Evolutionary conservation across 2,888 invertebrate genomes (phyloP).

Genomic region (Esperia sulphurella): DNA sequence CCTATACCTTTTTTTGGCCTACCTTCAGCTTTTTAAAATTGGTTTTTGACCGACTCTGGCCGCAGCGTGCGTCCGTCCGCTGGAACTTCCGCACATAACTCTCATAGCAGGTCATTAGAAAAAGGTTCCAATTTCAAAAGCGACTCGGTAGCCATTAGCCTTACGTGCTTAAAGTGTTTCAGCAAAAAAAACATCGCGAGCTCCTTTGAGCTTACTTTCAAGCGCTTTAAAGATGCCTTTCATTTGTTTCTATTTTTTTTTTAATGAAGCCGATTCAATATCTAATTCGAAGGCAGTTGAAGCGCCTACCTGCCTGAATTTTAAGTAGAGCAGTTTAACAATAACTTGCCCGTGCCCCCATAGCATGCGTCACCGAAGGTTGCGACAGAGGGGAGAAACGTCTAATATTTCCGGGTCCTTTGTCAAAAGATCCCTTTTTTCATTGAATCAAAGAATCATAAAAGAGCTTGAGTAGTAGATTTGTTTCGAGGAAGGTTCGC

Average conservation of each 20-base stretch:
- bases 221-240: too few relatives aligned
- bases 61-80: slow-evolving; percentile 35
- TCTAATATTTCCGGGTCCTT: slow-evolving; percentile 57
- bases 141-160: slow-evolving; percentile 26
- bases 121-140: slow-evolving; percentile 33
- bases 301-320: slow-evolving; percentile 3
- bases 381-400: slow-evolving; percentile 27
- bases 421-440: slow-evolving; percentile 57
- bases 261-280: neutral
- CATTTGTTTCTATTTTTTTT: neutral
- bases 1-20: too few relatives aligned
- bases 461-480: slow-evolving; percentile 51
- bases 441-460: slow-evolving; percentile 62
- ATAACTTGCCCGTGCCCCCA: slow-evolving; percentile 15
- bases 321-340: slow-evolving; percentile 10
- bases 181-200: slow-evolving; percentile 16
- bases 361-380: slow-evolving; percentile 15
- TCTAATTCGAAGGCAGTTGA: neutral
- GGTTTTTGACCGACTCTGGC: too few relatives aligned
- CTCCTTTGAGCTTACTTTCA: too few relatives aligned
- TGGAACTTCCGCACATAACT: slow-evolving; percentile 31
- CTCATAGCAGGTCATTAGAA: slow-evolving; percentile 22
- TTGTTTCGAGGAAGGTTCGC: slow-evolving; percentile 46
- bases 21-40: too few relatives aligned
- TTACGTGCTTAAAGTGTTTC: slow-evolving; percentile 23